phyloP scores from a whole-genome alignment of 2,888 invertebrate genomes.

The Sphaerophoria taeniata region DNA sequence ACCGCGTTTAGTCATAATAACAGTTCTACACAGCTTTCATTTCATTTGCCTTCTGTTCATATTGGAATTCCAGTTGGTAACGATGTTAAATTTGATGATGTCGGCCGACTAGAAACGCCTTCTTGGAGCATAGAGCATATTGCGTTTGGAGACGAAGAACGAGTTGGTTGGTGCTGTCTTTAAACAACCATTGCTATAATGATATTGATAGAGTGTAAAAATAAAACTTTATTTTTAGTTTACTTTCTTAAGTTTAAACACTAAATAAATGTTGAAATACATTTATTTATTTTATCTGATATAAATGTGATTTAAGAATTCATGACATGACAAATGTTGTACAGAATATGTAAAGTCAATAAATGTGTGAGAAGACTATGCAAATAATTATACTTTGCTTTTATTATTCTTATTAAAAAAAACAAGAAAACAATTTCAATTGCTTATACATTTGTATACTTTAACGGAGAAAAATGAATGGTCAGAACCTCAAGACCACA shows the following conservation, averaged over 20 bases:
- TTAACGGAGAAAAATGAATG: too few relatives aligned
- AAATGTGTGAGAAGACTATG: too few relatives aligned
- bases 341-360: too few relatives aligned
- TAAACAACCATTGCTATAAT: slow-evolving; percentile 42
- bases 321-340: too few relatives aligned
- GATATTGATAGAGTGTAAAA: slow-evolving; percentile 2
- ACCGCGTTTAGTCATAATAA: slow-evolving; percentile 78
- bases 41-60: slow-evolving; percentile 80
- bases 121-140: slow-evolving; percentile 87
- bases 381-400: too few relatives aligned
- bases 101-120: slow-evolving; percentile 86
- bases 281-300: too few relatives aligned
- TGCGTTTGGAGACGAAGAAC: slow-evolving; percentile 87
- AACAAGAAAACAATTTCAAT: too few relatives aligned
- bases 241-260: background rate
- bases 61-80: slow-evolving; percentile 83
- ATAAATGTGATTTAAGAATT: too few relatives aligned
- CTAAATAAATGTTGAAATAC: too few relatives aligned
- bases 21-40: slow-evolving; percentile 76
- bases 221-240: background rate
- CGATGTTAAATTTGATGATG: slow-evolving; percentile 86
- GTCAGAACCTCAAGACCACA: too few relatives aligned
- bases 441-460: too few relatives aligned
- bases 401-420: too few relatives aligned
- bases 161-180: slow-evolving; percentile 86